phyloP scores from a whole-genome alignment of 2,797 vertebrate species.

The Sparus aurata region DNA sequence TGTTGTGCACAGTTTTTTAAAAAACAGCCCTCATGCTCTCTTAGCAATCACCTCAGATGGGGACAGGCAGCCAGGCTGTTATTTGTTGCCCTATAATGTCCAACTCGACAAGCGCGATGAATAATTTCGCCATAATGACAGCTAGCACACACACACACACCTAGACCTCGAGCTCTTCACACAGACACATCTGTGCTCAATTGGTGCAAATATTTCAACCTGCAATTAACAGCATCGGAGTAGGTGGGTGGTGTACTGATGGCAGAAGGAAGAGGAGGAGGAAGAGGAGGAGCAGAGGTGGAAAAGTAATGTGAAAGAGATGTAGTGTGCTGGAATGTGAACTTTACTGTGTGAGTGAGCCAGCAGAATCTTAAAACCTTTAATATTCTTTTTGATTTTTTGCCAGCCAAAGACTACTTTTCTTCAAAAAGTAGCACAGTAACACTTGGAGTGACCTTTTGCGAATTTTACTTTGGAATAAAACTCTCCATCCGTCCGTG shows the following conservation, averaged over 20 bases:
- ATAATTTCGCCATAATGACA: conserved; percentile 61
- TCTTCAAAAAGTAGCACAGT: neutral
- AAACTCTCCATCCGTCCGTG: conserved; percentile 7
- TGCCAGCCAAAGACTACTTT: neutral
- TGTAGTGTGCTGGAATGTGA: conserved; percentile 29
- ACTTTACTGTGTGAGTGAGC: neutral
- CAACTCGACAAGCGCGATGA: conserved; percentile 43
- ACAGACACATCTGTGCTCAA: conserved; percentile 65
- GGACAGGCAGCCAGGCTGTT: conserved; percentile 32
- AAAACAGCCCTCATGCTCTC: neutral
- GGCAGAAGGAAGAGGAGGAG: conserved; percentile 16
- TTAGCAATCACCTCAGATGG: conserved; percentile 21
- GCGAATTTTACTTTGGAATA: neutral
- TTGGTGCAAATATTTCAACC: conserved; percentile 66
- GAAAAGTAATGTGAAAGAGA: conserved; percentile 24
- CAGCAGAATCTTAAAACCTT: conserved; percentile 1
- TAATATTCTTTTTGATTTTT: neutral
- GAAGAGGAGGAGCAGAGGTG: conserved; percentile 27
- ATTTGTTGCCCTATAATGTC: conserved; percentile 57
- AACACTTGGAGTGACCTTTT: conserved; percentile 25
- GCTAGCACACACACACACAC: neutral
- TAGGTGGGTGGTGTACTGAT: conserved; percentile 40
- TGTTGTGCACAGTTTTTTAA: conserved; percentile 20
- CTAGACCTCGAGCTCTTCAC: conserved; percentile 43
- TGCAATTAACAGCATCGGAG: conserved; percentile 53